Base-by-base conservation (phyloP, 2,888 invertebrate genomes). In the Eudemis profundana region DNA sequence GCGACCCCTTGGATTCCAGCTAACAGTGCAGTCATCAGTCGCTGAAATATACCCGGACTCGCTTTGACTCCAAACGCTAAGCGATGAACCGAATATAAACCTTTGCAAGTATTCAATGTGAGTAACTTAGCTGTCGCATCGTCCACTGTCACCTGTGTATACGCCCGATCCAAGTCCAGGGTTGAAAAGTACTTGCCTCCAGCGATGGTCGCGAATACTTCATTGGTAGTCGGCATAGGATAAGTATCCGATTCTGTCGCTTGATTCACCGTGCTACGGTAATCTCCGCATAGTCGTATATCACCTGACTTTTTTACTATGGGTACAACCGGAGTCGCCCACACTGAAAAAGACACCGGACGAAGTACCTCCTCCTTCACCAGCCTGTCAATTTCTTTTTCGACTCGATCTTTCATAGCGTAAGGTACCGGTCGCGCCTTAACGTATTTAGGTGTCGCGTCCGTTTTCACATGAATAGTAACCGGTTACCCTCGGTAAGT, bases 311-410 rank as follows among this genome's bases (percentile, higher is more conserved):
- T 65, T 33, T 76, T 76, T 4, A 68, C 42, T n/a, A 76, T 71
- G 5, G 70, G 67, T 38, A 78, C 76, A 1, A 78, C 68, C 1
- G 77, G 76, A 38, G 74, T 76, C 12, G 75, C 75, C 77, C 77
- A 78, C 23, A 70, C 65, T 7, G 69, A 70, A 51, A 50, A 62
- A 10, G 68, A 44, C 1, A 29, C 14, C 0, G 65, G 65, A 2
- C 50, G 47, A 12, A 64, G 15, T 0, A 68, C 62, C 3, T 61
- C 68, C 17, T 66, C 67, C 8, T 27, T 14, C 19, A 38, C 51
- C 4, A 68, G 29, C 7, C 60, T 57, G 29, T 70, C 68, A 5
- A 73, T 70, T 36, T 71, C 70, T n/a, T 62, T 60, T 44, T 72
- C 70, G 0, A 74, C 70, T 61, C 68, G 56, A 4, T 65, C 66